Evolutionary conservation across 2,888 invertebrate genomes (phyloP).

Genomic region (Nomada lathburiana): DNA sequence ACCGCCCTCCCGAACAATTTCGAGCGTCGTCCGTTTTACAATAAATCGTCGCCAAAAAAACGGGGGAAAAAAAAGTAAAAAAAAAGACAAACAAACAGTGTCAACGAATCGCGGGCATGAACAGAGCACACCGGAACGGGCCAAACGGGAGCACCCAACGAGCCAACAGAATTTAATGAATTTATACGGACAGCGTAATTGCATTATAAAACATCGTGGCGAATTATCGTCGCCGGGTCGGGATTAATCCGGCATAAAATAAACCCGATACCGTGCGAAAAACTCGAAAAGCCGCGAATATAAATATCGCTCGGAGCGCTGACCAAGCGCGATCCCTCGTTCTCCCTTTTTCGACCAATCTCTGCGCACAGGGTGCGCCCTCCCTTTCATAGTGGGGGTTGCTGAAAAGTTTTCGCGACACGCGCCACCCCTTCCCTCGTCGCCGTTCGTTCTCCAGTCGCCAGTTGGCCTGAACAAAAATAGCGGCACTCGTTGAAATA

Average conservation of each 20-base stretch:
- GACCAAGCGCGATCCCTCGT: constrained; percentile 26
- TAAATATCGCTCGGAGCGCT: constrained; percentile 41
- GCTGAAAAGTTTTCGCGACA: constrained; percentile 41
- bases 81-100: no score
- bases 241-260: constrained; percentile 57
- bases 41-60: no score
- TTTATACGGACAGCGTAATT: constrained; percentile 43
- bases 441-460: neutral
- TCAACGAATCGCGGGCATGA: no score
- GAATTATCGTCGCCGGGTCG: constrained; percentile 40
- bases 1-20: no score
- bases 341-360: neutral
- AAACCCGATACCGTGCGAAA: constrained; percentile 47
- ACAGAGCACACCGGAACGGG: no score
- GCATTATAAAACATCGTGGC: constrained; percentile 45
- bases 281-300: constrained; percentile 41
- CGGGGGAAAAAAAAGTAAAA: no score
- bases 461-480: constrained; percentile 48
- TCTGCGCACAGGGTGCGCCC: neutral
- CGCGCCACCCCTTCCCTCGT: constrained; percentile 13
- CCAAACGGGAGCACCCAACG: no score
- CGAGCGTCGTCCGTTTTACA: no score
- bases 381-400: neutral
- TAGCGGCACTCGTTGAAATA: constrained; percentile 67
- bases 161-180: constrained; percentile 40